These are phyloP conservation scores for Drosophila mulleri DNA, from an alignment of 2,888 invertebrate genomes.

Conservation along the genomic window DNA sequence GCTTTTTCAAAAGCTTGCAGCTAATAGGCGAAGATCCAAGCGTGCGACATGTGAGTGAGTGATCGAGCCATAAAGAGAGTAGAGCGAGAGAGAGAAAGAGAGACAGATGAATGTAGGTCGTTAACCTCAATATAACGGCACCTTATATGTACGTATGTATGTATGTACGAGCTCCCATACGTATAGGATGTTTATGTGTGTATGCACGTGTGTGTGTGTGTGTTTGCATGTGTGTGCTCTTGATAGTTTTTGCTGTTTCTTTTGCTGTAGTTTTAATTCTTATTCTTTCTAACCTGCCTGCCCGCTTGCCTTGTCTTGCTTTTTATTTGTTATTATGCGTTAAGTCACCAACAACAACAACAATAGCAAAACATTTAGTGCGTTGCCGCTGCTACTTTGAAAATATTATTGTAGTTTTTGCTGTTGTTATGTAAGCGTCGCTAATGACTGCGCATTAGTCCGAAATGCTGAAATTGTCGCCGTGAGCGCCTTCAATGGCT, in stretches of 20 bases:
- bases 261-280: constrained; percentile 52
- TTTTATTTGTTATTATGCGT: constrained; percentile 45
- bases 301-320: constrained; percentile 18
- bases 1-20: constrained; percentile 39
- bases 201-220: constrained; percentile 13
- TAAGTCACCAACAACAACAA: constrained; percentile 42
- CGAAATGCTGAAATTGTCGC: constrained; percentile 61
- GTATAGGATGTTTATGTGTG: constrained; percentile 2
- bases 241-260: constrained; percentile 73
- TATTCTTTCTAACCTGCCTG: constrained; percentile 56
- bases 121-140: constrained; percentile 83
- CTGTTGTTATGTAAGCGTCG: constrained; percentile 65
- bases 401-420: constrained; percentile 27
- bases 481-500: constrained; percentile 65
- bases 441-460: constrained; percentile 67
- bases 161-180: constrained; percentile 19
- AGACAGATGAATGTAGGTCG: constrained; percentile 72
- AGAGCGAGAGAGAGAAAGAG: constrained; percentile 6
- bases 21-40: constrained; percentile 23
- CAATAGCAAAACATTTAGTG: constrained; percentile 36
- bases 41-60: constrained; percentile 23
- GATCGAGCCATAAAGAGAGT: constrained; percentile 9
- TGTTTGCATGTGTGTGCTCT: constrained; percentile 51
- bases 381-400: constrained; percentile 26
- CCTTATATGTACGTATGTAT: constrained; percentile 61